These are phyloP conservation scores for Phocoena phocoena DNA, from an alignment of 2,113 vertebrate genomes.

Conservation along the genomic window DNA sequence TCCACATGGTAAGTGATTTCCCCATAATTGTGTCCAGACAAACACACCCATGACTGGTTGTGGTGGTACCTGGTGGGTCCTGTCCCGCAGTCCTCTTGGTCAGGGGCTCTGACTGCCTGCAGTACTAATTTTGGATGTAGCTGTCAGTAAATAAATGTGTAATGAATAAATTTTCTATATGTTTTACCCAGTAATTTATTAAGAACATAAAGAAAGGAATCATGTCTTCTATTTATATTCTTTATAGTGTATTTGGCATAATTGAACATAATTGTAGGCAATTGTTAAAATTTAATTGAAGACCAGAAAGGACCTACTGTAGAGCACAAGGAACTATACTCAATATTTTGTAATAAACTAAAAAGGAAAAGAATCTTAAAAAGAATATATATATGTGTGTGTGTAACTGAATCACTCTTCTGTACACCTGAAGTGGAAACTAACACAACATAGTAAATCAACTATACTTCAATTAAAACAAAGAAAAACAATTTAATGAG, in stretches of 20 bases:
- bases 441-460: neutral
- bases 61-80: neutral
- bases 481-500: neutral
- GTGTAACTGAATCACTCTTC: neutral
- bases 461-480: neutral
- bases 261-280: neutral
- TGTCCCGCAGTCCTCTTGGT: neutral
- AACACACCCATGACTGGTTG: neutral
- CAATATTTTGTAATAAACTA: neutral
- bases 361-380: neutral
- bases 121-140: neutral
- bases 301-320: neutral
- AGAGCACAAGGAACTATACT: neutral
- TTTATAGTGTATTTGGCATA: neutral
- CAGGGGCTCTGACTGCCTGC: neutral
- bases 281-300: neutral
- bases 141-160: neutral
- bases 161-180: neutral
- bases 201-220: slow-evolving; percentile 22
- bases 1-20: neutral
- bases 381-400: neutral
- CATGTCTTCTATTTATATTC: neutral
- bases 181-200: neutral
- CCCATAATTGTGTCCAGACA: neutral
- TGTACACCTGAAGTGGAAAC: neutral